Evolutionary conservation across 2,888 invertebrate genomes (phyloP), one percentile per base, ranked within the genome.

Genomic region (Sericinus montela): DNA sequence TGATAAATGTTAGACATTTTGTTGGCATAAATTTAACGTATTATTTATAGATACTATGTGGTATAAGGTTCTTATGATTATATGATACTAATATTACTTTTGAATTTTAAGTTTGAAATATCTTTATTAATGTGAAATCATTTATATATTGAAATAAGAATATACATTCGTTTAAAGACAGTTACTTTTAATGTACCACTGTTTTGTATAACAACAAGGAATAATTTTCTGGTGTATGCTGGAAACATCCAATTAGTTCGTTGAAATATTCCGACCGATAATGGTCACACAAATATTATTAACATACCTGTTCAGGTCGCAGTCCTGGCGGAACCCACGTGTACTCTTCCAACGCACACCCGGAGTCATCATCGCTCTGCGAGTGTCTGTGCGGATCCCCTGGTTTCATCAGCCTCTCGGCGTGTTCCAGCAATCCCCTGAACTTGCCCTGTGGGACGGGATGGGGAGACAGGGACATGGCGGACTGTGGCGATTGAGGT

Each of bases 301-400:
- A 8, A 1, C 87, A 84, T 79, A 98, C 98, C 94, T 98, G 98
- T 87, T 98, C 98, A 1, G 98, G 98, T 75, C 98, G 92, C 11
- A 98, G 90, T 54, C 98, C 98, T 1, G 97, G 97, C 32, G 99
- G 99, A 55, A 98, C 97, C 98, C 98, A 99, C 1, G 98, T 97
- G 81, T 98, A 98, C 81, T 99, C 98, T 78, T 99, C 98, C 57
- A 99, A 87, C 15, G 98, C 98, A 78, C 98, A 99, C 8, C 99
- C 98, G 46, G 97, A 97, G 84, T 99, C 99, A 75, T 98, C 98
- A 77, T 99, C 99, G 55, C 97, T 97, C 77, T 97, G 97, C 41
- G 97, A 96, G 69, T 96, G 95, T 54, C 96, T 83, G 70, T 95
- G 95, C 48, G 94, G 94, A 70, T 95, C 94, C 1, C 90, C 91